A percentile compares a stretch with the other conserved stretches of the same genome.
phyloP scores from a whole-genome alignment of 2,797 vertebrate genomes.

The Myripristis murdjan region DNA sequence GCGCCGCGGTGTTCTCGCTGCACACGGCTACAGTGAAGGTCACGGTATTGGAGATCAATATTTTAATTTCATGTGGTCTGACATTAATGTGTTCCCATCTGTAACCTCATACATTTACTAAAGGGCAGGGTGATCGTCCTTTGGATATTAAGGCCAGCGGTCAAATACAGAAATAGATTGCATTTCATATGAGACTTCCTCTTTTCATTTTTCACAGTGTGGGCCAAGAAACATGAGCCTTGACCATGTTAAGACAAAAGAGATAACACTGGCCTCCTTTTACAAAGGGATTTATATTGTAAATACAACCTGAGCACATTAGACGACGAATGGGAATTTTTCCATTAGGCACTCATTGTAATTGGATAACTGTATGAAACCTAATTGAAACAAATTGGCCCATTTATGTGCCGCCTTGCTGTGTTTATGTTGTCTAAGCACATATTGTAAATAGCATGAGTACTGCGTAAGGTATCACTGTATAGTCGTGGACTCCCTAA shows the following conservation, averaged over 20 bases:
- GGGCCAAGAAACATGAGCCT: too few species aligned
- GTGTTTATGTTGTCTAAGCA: too few species aligned
- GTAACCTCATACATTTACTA: conserved; percentile 17
- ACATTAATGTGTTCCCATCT: conserved; percentile 27
- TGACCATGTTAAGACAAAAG: too few species aligned
- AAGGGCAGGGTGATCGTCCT: not conserved
- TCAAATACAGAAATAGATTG: not conserved
- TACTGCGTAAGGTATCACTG: too few species aligned
- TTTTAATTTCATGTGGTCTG: not conserved
- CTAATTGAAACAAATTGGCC: too few species aligned
- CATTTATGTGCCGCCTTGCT: too few species aligned
- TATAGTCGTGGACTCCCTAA: too few species aligned
- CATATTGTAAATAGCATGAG: too few species aligned
- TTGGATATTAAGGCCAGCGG: not conserved
- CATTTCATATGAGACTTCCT: not conserved
- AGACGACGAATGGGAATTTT: too few species aligned
- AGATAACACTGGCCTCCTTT: too few species aligned
- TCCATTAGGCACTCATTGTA: too few species aligned
- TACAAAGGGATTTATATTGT: not conserved
- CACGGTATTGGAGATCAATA: conserved; percentile 18
- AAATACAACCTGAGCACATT: not conserved
- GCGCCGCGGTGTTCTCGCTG: not conserved
- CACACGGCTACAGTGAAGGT: conserved; percentile 24
- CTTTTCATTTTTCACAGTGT: not conserved
- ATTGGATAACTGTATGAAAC: too few species aligned